Evolutionary conservation across 2,888 invertebrate species (phyloP), one percentile per base, ranked within the genome.

Genomic region (Sesia apiformis): DNA sequence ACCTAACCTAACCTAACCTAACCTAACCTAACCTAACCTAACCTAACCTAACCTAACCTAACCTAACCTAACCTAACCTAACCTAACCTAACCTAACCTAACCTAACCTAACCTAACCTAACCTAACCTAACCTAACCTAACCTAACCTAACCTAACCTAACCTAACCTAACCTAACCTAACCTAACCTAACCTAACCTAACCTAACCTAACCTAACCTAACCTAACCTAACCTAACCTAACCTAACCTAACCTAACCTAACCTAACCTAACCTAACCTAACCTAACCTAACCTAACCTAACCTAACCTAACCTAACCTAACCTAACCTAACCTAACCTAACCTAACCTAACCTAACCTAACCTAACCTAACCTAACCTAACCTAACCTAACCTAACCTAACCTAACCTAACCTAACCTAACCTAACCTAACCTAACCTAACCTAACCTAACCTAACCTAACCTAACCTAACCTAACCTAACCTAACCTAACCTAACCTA

Each of bases 71-170:
- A 53, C 53, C 53, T 41, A 3, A 55, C 53, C 55, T 55, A 53
- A 53, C 55, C 55, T 39, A 38, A 53, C 53, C 55, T 55, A 55
- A 55, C 55, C 55, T 55, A 55, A 55, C 55, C 55, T 55, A 55
- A 55, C 55, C 55, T 55, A 55, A 55, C 53, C 53, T 52, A 52
- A 52, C 53, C 53, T 52, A 52, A 41, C 41, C 41, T 41, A 41
- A 56, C 56, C 54, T 56, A 56, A 56, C 56, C 54, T 52, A 56
- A 54, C 54, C 54, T 53, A 53, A 53, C 43, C 41, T 41, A 41
- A 41, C 41, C 41, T 41, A 41, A 41, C 41, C 41, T 41, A 41
- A 41, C 41, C 41, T 41, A 41, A 41, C 41, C 41, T 41, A 41
- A 41, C 41, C 41, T 41, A 49, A 41, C 41, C 41, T 41, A 41